Base-by-base conservation (phyloP, 1,140 invertebrate genomes). In the Heterodera schachtii region DNA sequence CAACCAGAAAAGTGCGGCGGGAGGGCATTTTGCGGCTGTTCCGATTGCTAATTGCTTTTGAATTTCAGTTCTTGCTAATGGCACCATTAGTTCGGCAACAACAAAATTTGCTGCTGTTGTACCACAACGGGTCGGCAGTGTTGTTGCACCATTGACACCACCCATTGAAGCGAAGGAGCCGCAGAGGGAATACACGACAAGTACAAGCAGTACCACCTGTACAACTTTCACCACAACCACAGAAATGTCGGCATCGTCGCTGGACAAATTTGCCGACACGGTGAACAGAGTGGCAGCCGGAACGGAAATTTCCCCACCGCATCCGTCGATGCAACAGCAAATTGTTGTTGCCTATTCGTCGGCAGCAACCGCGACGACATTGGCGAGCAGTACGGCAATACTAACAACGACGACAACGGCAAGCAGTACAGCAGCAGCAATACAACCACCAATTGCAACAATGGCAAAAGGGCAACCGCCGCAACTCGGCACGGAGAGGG, bases 201-300 rank as follows among this genome's bases (percentile, higher is more conserved):
- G 21, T n/a, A 52, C 16, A 6, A 19, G 43, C 47, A 21, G 2
- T 11, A n/a, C 13, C 16, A 16, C 11, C 16, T 19, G 19, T 47
- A 31, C 43, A 60, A 49, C 75, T 21, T 43, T 44, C 44, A 41
- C 75, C 16, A 57, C 16, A 57, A 57, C 49, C 46, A 44, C 31
- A 43, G 60, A 41, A 49, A 46, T 13, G 41, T 43, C 73, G 1
- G 73, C 49, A 44, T 75, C 73, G 49, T 75, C 73, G 49, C 49
- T 57, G 21, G 73, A 46, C 60, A 31, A 9, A 16, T 75, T 76
- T 19, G 66, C 75, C 43, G 66, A 76, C 44, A 76, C 75, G n/a
- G 75, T 76, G 66, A 76, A 76, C 66, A 76, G 66, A 52, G 75
- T 76, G 43, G 75, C 75, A 2, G 31, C 75, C 66, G 75, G 75